Evolutionary conservation across 2,113 vertebrate genomes (phyloP).

Genomic region (Tonatia bakeri): DNA sequence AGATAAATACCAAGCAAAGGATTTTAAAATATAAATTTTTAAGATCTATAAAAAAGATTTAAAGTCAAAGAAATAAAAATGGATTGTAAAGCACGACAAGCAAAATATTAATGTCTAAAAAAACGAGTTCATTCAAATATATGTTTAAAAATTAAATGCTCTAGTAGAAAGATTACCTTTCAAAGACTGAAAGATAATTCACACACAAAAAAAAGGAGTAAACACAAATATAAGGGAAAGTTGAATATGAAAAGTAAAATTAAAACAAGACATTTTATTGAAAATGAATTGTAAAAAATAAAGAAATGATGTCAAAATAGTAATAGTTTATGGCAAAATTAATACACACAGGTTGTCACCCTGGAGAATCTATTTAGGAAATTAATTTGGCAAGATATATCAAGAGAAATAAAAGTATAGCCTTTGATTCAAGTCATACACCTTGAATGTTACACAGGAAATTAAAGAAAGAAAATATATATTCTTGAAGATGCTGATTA

Average conservation of each 20-base stretch:
- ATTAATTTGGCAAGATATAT: neutral
- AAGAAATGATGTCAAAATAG: neutral
- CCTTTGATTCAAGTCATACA: neutral
- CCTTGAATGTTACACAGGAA: neutral
- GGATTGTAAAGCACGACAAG: neutral
- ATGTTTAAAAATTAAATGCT: conserved; percentile 52
- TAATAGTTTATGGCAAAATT: neutral
- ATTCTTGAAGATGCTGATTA: neutral
- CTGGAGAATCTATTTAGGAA: neutral
- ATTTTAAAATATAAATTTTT: conserved; percentile 23
- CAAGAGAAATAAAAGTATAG: neutral
- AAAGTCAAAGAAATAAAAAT: conserved; percentile 1
- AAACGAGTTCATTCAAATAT: neutral
- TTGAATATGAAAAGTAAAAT: neutral
- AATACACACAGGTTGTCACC: neutral
- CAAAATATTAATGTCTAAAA: conserved; percentile 15
- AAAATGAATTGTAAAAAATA: conserved; percentile 36
- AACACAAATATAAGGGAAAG: neutral
- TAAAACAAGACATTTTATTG: conserved; percentile 6
- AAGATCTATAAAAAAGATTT: neutral
- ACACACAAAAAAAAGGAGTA: neutral
- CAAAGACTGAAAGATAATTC: conserved; percentile 8
- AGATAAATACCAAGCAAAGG: neutral
- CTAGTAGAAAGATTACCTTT: neutral
- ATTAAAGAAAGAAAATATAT: neutral